Base-by-base conservation (phyloP, 1,140 invertebrate species). In the Atopsyche davidsoni region DNA sequence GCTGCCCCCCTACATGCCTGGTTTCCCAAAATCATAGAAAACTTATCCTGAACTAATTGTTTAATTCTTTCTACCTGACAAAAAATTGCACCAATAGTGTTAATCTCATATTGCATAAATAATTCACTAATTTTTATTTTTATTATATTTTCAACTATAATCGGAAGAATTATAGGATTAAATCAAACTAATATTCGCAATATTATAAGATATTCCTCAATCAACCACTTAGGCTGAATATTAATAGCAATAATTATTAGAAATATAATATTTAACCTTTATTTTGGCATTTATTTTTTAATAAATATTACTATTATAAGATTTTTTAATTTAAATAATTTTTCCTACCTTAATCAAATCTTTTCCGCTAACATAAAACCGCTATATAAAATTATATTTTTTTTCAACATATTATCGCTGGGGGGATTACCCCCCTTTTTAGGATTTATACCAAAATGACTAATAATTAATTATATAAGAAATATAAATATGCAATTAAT, bases 381-480 rank as follows among this genome's bases (percentile, higher is more conserved):
- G 61, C 58, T 60, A 58, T 38, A 63, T 45, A 56, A 60, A 39
- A 72, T 70, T 64, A 73, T 57, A 62, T 59, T 19, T 56, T 74
- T 56, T 60, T 68, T 46, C 60, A 69, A 61, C 72, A 71, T 66
- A 62, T 52, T 76, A 58, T 75, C 70, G 25, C 60, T 77, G 64
- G 70, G 70, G 2, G 72, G 73, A 43, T 58, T 76, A 55, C 75
- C 73, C 0, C 73, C 73, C 2, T 75, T 77, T 63, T 60, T 76
- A 57, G 73, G 69, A 68, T 77, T 76, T 67, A 59, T 75, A 9
- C 66, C 71, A 21, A 76, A 76, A 73, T 76, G 70, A 69, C 49
- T 76, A 57, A 62, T 68, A 50, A 73, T 75, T 60, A 67, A 75
- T 63, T 61, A 61, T 58, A 46, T 74, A 67, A 66, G 66, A 46